Conservation (phyloP, 2,113 vertebrate species). For the Andinoacara biseriatus region DNA sequence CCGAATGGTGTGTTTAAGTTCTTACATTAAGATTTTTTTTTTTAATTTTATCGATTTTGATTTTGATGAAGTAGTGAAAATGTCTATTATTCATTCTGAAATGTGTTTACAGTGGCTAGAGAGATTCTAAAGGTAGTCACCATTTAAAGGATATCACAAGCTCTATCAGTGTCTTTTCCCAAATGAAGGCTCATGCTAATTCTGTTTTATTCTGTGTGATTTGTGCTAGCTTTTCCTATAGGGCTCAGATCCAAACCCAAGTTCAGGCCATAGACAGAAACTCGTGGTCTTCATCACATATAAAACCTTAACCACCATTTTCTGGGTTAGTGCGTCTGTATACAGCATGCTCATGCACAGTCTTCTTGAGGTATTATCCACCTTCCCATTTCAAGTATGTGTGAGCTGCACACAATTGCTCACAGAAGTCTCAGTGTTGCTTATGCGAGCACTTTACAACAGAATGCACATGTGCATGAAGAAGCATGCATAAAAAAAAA, state of each 20-base stretch:
- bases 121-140: not conserved
- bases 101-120: not conserved
- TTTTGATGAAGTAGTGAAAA: not conserved
- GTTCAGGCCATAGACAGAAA: constrained; percentile 1
- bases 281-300: constrained; percentile 22
- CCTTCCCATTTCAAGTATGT: constrained; percentile 4
- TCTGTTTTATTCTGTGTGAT: not conserved
- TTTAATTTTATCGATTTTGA: too few species aligned
- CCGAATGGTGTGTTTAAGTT: not conserved
- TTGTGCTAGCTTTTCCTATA: not conserved
- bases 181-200: not conserved
- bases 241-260: not conserved
- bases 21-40: not conserved
- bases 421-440: constrained; percentile 27
- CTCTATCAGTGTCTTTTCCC: not conserved
- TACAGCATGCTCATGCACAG: constrained; percentile 18
- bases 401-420: constrained; percentile 33
- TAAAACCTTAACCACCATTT: constrained; percentile 17
- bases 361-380: constrained; percentile 19
- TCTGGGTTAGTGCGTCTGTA: constrained; percentile 37
- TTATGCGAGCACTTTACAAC: constrained; percentile 36
- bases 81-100: not conserved
- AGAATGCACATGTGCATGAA: constrained; percentile 20
- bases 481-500: constrained; percentile 1
- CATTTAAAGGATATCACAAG: not conserved